A percentile compares a stretch with the other conserved stretches of the same genome.
Conservation (phyloP, 2,113 vertebrate species). For the Psittacara wagleri region DNA sequence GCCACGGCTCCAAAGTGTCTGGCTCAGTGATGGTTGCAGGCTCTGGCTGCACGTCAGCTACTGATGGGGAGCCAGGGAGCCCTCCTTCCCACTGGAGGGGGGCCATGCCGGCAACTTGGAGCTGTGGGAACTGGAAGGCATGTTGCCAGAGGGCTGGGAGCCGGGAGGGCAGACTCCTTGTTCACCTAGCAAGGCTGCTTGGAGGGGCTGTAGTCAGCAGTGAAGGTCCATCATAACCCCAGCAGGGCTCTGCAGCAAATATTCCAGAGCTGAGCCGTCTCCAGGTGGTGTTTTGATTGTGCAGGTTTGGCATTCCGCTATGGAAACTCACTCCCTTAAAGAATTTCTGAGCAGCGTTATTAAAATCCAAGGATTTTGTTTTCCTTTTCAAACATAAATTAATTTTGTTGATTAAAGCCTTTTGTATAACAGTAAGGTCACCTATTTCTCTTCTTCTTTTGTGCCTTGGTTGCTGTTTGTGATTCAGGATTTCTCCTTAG, state of each 20-base stretch:
- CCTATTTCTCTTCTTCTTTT: neutral
- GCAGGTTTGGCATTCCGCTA: neutral
- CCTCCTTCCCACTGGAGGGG: neutral
- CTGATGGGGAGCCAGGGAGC: neutral
- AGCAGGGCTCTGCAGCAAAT: neutral
- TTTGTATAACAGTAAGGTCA: neutral
- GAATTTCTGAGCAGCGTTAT: slow-evolving; percentile 16
- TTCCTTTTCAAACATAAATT: neutral
- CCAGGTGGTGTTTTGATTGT: neutral
- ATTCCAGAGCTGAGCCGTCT: neutral
- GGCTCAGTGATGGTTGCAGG: slow-evolving; percentile 21
- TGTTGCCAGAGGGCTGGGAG: neutral
- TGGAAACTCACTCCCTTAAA: neutral
- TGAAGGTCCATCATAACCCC: neutral
- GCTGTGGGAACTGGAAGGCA: neutral
- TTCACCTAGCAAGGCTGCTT: neutral
- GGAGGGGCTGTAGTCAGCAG: neutral
- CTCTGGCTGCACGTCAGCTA: slow-evolving; percentile 8
- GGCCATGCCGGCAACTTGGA: neutral
- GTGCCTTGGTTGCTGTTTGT: neutral
- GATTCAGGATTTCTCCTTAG: neutral
- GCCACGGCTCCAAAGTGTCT: slow-evolving; percentile 47
- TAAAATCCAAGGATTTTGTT: neutral
- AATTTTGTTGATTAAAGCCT: neutral
- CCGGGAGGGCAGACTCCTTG: neutral